Base-by-base conservation (phyloP, 1,140 invertebrate species). In the Drosophila simulans region DNA sequence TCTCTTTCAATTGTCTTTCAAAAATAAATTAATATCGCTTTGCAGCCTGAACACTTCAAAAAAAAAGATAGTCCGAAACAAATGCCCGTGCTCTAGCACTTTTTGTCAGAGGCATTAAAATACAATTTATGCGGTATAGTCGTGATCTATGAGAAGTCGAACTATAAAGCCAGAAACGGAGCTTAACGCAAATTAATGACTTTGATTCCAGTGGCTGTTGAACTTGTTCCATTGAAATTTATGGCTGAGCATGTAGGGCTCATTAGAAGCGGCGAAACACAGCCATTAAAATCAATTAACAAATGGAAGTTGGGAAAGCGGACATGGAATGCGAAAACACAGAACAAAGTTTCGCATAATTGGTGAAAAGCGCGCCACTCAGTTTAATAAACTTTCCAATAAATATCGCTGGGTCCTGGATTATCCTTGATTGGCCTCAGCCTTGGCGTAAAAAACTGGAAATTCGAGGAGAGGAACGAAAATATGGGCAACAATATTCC, bases 291-390 rank as follows among this genome's bases (percentile, higher is more conserved):
- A 76, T 66, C 72, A 76, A 76, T 76, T 76, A 76, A 75, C 62
- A 46, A 46, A 35, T 5, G 12, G 35, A 20, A 58, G 40, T 34
- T 2, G 39, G 31, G 13, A 43, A 49, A 66, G 8, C 51, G 37
- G 27, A 42, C 60, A 58, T 51, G 25, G 65, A 75, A 43, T 35
- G 51, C 64, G 31, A 70, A 69, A 48, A 40, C 66, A 35, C 35
- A 57, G 17, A 56, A 70, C 66, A 70, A 57, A 57, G 52, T 70
- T 70, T 51, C 66, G 51, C 57, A 74, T 82, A 82, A 82, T 82
- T 82, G 80, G 63, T 82, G 62, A 77, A 82, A 82, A 82, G 74
- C 60, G 73, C 79, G 55, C 79, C 63, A 82, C 68, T 82, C 80
- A 54, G 64, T 74, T 82, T 82, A 82, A 82, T 69, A 64, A 79